phyloP scores from a whole-genome alignment of 2,113 vertebrate genomes.

The Siniperca chuatsi region DNA sequence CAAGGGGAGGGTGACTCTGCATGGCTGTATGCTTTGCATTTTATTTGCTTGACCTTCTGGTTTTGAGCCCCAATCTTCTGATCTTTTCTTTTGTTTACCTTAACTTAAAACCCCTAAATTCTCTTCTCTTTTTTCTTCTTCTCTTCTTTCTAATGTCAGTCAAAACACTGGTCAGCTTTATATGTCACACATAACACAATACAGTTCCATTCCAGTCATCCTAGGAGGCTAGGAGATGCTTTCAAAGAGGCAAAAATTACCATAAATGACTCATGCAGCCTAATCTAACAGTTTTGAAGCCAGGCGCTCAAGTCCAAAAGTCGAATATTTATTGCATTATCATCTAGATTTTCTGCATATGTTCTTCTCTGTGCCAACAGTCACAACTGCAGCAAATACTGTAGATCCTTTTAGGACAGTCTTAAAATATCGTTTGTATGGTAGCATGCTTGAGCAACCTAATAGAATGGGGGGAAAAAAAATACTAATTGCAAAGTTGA shows the following conservation, averaged over 20 bases:
- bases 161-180: background rate
- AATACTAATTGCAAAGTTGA: background rate
- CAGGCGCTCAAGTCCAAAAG: background rate
- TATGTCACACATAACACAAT: background rate
- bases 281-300: slow-evolving; percentile 4
- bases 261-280: slow-evolving; percentile 21
- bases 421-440: background rate
- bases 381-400: background rate
- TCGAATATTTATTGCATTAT: slow-evolving; percentile 27
- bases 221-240: background rate
- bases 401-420: background rate
- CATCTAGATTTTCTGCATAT: background rate
- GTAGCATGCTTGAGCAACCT: background rate
- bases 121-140: background rate
- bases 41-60: slow-evolving; percentile 63
- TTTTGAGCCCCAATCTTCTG: slow-evolving; percentile 24
- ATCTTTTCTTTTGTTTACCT: slow-evolving; percentile 22
- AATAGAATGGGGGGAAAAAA: background rate
- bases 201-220: background rate
- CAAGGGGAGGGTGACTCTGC: slow-evolving; percentile 33
- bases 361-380: background rate
- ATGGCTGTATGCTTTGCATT: slow-evolving; percentile 50
- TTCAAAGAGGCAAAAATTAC: background rate
- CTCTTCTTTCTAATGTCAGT: background rate
- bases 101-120: background rate